Percentiles rank a stretch among this genome's conserved stretches.
Evolutionary conservation across 2,113 vertebrate genomes (phyloP).

Genomic region (Mixornis gularis): DNA sequence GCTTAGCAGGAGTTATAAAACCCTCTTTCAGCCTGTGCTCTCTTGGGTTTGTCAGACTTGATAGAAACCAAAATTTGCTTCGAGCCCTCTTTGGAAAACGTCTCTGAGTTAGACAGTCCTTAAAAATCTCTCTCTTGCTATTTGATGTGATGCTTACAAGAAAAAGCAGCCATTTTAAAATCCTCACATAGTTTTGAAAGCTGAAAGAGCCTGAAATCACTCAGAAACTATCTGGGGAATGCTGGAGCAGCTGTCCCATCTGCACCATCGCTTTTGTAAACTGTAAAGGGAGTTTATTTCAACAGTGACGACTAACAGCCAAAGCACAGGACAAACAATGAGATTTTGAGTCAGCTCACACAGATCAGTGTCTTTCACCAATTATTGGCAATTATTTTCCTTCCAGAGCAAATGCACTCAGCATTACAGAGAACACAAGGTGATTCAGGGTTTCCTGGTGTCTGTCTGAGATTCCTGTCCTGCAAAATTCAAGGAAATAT

Average conservation of each 20-base stretch:
- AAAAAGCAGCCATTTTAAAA: slow-evolving; percentile 39
- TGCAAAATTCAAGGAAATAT: neutral
- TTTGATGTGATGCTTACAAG: neutral
- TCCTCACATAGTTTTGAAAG: neutral
- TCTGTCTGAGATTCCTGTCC: neutral
- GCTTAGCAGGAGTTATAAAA: neutral
- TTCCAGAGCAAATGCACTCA: neutral
- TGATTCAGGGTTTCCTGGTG: neutral
- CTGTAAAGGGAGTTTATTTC: neutral
- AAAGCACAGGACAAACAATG: neutral
- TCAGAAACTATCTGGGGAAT: slow-evolving; percentile 22
- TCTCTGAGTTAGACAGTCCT: neutral
- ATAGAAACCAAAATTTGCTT: neutral
- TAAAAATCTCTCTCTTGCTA: neutral
- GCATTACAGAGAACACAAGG: neutral
- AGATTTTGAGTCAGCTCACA: neutral
- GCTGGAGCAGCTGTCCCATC: neutral
- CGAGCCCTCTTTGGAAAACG: neutral
- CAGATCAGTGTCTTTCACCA: neutral
- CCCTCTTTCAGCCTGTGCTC: neutral
- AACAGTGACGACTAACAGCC: neutral
- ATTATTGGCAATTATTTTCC: neutral
- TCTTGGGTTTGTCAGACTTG: neutral
- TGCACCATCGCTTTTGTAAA: neutral
- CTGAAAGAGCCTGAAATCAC: slow-evolving; percentile 39